These are phyloP conservation scores for Lichenostomus cassidix DNA, from an alignment of 2,113 vertebrate genomes.

Conservation along the genomic window DNA sequence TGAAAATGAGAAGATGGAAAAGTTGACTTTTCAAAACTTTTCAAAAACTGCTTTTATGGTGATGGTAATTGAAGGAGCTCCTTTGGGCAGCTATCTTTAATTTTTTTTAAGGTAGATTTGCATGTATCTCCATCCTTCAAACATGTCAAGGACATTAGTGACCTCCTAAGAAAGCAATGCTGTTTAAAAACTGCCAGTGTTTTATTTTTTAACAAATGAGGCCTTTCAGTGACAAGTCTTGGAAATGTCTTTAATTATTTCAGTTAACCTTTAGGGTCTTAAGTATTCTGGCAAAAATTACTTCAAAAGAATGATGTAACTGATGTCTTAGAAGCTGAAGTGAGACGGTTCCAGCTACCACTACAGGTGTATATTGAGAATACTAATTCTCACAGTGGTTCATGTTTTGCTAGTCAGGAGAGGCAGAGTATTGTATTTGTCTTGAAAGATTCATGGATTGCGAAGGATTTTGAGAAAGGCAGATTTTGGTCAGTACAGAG, in stretches of 20 bases:
- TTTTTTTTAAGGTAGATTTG: neutral
- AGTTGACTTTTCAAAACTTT: neutral
- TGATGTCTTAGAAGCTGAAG: neutral
- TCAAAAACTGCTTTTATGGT: neutral
- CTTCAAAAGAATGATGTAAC: neutral
- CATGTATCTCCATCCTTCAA: neutral
- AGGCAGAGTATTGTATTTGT: neutral
- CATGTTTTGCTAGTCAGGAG: neutral
- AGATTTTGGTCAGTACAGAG: neutral
- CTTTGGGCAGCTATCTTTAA: neutral
- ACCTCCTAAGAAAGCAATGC: neutral
- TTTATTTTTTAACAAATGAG: neutral
- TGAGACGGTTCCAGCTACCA: neutral
- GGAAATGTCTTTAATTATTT: neutral
- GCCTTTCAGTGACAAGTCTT: neutral
- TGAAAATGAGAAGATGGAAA: neutral
- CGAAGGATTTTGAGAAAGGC: neutral
- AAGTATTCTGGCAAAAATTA: neutral
- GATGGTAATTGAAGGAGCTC: neutral
- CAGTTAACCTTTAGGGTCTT: neutral
- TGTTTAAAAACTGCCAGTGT: neutral
- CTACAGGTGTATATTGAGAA: neutral
- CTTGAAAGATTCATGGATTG: neutral
- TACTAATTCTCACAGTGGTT: neutral
- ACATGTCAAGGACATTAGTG: neutral